phyloP scores from a whole-genome alignment of 2,797 vertebrate species.

The Epinephelus awoara region DNA sequence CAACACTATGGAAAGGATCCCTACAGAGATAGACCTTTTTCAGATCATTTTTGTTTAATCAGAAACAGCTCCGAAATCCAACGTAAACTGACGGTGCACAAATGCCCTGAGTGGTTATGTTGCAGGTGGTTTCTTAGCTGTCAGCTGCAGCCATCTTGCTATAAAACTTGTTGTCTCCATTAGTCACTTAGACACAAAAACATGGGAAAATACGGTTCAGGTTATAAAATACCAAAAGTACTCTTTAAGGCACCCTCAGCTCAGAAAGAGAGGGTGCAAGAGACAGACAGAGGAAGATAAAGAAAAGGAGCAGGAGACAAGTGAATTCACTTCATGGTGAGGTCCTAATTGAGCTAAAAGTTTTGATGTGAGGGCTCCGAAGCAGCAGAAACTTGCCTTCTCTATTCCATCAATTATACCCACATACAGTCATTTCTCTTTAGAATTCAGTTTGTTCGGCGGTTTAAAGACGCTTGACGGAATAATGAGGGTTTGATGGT shows the following conservation, averaged over 20 bases:
- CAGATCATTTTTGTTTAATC: no score
- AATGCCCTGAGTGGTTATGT: no score
- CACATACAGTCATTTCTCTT: constrained; percentile 45
- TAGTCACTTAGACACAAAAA: no score
- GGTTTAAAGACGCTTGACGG: constrained; percentile 50
- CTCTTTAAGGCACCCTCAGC: constrained; percentile 27
- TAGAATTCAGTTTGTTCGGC: constrained; percentile 43
- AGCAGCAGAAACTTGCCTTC: constrained; percentile 34
- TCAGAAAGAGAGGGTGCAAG: constrained; percentile 24
- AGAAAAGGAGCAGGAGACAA: constrained; percentile 32
- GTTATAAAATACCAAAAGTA: no score
- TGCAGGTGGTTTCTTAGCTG: no score
- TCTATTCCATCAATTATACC: constrained; percentile 66
- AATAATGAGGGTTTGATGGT: constrained; percentile 46
- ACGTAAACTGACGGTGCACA: no score
- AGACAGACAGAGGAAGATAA: constrained; percentile 15
- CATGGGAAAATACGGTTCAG: no score
- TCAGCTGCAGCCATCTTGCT: no score
- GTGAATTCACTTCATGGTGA: constrained; percentile 32
- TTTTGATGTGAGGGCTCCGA: constrained; percentile 54
- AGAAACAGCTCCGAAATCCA: no score
- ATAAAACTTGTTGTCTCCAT: no score
- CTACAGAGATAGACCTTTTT: no score
- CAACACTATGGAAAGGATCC: no score
- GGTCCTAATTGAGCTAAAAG: constrained; percentile 70